phyloP scores from a whole-genome alignment of 2,888 invertebrate genomes.

The Plebejus melissa region DNA sequence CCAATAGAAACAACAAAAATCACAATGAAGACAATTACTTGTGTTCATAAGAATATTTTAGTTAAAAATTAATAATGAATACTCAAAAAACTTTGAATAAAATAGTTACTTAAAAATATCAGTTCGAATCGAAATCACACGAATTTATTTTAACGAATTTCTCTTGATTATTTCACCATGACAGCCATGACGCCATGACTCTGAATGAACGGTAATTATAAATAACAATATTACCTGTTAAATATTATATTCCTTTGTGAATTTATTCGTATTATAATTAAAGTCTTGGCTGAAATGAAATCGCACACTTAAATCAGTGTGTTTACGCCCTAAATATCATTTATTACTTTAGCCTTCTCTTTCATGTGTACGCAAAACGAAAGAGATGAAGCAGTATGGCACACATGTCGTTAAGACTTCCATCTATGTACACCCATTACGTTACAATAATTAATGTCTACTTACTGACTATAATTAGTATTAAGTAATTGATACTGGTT shows the following conservation, averaged over 20 bases:
- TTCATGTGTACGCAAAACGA: neutral
- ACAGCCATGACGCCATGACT: neutral
- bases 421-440: neutral
- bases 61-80: neutral
- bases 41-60: neutral
- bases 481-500: neutral
- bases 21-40: neutral
- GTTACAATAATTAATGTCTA: neutral
- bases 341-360: neutral
- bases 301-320: neutral
- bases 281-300: neutral
- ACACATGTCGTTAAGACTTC: neutral
- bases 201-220: too few relatives aligned
- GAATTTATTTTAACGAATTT: constrained; percentile 12
- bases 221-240: neutral
- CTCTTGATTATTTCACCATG: neutral
- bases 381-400: neutral
- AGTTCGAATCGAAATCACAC: neutral
- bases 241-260: neutral
- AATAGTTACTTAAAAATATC: neutral
- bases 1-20: neutral
- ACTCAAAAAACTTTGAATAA: neutral
- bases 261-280: neutral
- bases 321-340: neutral
- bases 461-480: neutral